Base-by-base conservation (phyloP, 2,797 vertebrate species). In the Dendrocincla tyrannina region DNA sequence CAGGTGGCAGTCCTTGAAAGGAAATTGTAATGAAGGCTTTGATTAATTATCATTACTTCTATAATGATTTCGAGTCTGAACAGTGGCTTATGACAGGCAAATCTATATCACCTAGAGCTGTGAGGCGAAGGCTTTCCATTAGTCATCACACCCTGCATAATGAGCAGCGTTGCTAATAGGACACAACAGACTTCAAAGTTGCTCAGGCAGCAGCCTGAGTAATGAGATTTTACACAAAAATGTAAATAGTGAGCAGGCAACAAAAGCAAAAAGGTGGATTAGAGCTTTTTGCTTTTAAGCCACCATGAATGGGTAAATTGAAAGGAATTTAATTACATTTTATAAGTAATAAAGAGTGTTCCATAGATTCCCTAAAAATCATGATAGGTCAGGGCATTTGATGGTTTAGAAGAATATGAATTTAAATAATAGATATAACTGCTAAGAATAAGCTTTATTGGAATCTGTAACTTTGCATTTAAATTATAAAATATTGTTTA, bases 181-280 rank as follows among this genome's bases (percentile, higher is more conserved):
- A 64, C 55, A 79, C 60, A 89, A 69, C 24, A 63, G 35, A 63
- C 60, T 92, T 90, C 78, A 58, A 88, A 93, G 73, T 64, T 89
- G 64, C 23, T 91, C 49, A 59, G 18, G 70, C 79, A 85, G 25
- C 50, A 69, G 17, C 32, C 44, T 68, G 56, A 77, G 85, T 85
- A 93, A 91, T 83, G 52, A 88, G 76, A 79, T 85, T 82, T 85
- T 91, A 78, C 75, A 79, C 33, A 56, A 63, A 88, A 91, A 82
- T 68, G 37, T 85, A 94, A 89, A 91, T 67, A 85, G 8, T 32
- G 82, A 67, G 49, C 53, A 74, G 22, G 60, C 53, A 89, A 83
- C 82, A 94, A 91, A 90, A 94, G 78, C 75, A 83, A 10, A 30
- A 49, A 79, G 42, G 60, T 77, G 68, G 68, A 62, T 92, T 85